Percentiles rank a stretch among this genome's conserved stretches.
Conservation (phyloP, 2,113 vertebrate species). For the Ivindomyrus marchei region DNA sequence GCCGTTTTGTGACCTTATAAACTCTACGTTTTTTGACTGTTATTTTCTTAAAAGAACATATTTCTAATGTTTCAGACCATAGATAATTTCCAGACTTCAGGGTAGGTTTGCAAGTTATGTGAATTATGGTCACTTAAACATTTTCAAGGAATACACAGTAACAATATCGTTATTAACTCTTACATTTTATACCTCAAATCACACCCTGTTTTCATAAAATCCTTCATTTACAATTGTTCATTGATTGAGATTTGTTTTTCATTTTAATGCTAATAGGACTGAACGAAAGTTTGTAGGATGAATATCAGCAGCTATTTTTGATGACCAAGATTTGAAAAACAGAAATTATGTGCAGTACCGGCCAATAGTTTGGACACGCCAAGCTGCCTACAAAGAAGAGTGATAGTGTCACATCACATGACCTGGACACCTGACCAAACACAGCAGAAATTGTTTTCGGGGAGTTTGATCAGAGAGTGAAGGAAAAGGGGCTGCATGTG, state of each 20-base stretch:
- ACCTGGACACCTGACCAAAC: background rate
- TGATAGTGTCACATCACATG: background rate
- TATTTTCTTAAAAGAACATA: background rate
- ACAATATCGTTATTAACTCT: background rate
- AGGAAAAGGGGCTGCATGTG: background rate
- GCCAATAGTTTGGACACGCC: background rate
- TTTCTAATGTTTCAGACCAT: background rate
- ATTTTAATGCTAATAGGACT: background rate
- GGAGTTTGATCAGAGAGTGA: background rate
- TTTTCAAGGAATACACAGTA: background rate
- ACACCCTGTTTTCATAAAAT: background rate
- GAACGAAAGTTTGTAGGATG: background rate
- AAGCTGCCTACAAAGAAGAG: background rate
- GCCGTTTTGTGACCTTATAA: slow-evolving; percentile 27
- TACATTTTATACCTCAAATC: background rate
- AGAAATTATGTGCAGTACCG: background rate
- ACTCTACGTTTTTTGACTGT: slow-evolving; percentile 7
- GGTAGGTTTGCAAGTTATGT: background rate
- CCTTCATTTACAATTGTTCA: background rate
- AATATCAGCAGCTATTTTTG: background rate
- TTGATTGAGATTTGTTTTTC: background rate
- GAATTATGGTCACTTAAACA: background rate
- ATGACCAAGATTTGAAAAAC: background rate
- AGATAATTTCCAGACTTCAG: background rate
- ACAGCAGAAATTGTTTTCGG: background rate